Base-by-base conservation (phyloP, 1,140 invertebrate genomes). In the Dendrolimus punctatus region DNA sequence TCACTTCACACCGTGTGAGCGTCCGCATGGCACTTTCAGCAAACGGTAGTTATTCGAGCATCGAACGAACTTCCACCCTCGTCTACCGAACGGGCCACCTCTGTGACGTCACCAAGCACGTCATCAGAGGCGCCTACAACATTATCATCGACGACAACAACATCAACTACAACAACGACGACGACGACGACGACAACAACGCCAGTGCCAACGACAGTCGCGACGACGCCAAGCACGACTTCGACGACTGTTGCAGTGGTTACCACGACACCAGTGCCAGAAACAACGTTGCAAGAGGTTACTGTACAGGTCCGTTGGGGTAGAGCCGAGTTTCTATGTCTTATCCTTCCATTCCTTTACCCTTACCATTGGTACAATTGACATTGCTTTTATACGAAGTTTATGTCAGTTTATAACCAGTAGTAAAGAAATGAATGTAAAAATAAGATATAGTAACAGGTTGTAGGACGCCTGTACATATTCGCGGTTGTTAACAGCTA, bases 11-110 rank as follows among this genome's bases (percentile, higher is more conserved):
- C 61, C 73, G 73, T 80, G 82, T 83, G 79, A 80, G 82, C 72
- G 76, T 79, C 69, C 63, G 82, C 80, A 85, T 83, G 82, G 73
- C 79, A 85, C 80, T 85, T 85, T 84, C 80, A 85, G 82, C 80
- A 82, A 71, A 85, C 82, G 36, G 79, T 85, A 63, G 70, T 80
- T 65, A 84, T 85, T 61, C 74, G 74, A 54, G 77, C 73, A 51
- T 81, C 80, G 49, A 80, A 78, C 76, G 77, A 81, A 73, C 58
- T 77, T 49, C 79, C 76, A 7, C 53, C 68, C 48, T 47, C 66
- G 41, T 71, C 78, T 41, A 71, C 73, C 42, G 77, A 79, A 64
- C 39, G 55, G 8, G 63, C 76, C 6, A 60, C 65, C 8, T 57
- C 58, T 7, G 45, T 59, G 47, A 57, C 64, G 56, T 63, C 66